phyloP scores from a whole-genome alignment of 2,797 vertebrate species.

The Danio kyathit region DNA sequence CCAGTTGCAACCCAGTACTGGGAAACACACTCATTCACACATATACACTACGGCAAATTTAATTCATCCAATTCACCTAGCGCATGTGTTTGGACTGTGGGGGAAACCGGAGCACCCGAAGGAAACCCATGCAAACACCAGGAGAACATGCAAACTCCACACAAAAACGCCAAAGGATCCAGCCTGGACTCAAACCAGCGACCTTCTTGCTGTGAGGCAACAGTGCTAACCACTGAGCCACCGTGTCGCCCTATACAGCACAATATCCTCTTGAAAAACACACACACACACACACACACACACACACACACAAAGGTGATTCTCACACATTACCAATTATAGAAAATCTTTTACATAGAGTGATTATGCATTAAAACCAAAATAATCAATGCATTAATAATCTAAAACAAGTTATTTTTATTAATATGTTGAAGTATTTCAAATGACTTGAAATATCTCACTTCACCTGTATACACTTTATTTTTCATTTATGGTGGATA shows the following conservation, averaged over 20 bases:
- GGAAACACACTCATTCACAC: no score
- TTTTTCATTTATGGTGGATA: neutral
- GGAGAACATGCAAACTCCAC: no score
- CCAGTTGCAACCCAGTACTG: no score
- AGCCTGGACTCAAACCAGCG: no score
- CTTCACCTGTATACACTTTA: neutral
- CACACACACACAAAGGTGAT: neutral
- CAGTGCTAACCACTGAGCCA: no score
- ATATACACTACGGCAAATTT: no score
- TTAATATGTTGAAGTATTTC: neutral
- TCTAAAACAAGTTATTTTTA: constrained; percentile 8
- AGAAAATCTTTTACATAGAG: neutral
- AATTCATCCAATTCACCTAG: no score
- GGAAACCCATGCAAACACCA: no score
- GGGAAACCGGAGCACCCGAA: no score
- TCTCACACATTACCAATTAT: neutral
- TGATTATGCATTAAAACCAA: neutral
- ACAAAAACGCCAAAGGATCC: no score
- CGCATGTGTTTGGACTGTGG: no score
- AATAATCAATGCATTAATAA: neutral
- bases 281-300: neutral
- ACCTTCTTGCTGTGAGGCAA: no score
- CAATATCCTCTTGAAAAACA: neutral
- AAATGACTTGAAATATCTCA: neutral
- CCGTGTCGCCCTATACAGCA: neutral